Percentiles rank a stretch among this genome's conserved stretches.
Conservation (phyloP, 2,113 vertebrate genomes). For the Bos javanicus region DNA sequence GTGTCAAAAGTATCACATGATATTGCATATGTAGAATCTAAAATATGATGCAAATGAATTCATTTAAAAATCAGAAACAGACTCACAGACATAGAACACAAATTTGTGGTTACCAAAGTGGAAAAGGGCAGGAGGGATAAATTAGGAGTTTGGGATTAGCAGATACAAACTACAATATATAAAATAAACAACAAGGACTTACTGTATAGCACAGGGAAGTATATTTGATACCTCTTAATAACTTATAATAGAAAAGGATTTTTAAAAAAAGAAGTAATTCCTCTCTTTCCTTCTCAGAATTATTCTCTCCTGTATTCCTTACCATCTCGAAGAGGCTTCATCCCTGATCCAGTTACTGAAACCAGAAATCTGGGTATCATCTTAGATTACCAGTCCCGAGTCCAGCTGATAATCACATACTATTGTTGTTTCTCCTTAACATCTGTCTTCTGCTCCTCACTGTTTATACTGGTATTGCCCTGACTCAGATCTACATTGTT, state of each 20-base stretch:
- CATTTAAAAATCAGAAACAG: not conserved
- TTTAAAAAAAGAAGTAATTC: not conserved
- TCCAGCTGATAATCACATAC: not conserved
- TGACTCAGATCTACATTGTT: not conserved
- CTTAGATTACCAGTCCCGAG: not conserved
- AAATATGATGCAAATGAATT: not conserved
- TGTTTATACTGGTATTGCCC: not conserved
- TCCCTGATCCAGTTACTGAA: not conserved
- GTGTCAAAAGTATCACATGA: not conserved
- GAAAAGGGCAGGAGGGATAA: not conserved
- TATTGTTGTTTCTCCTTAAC: no score
- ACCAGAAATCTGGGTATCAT: not conserved
- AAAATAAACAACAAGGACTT: not conserved
- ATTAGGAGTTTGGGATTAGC: not conserved
- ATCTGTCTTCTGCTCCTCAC: not conserved
- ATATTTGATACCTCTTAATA: not conserved
- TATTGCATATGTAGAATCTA: not conserved
- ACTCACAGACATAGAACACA: not conserved
- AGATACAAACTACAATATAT: not conserved
- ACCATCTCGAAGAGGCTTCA: not conserved
- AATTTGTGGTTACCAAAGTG: not conserved
- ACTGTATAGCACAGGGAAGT: not conserved
- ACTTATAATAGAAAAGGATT: not conserved
- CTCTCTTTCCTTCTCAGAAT: not conserved
- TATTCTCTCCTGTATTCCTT: not conserved